Evolutionary conservation across 2,888 invertebrate genomes (phyloP).

Genomic region (Polietes domitor): DNA sequence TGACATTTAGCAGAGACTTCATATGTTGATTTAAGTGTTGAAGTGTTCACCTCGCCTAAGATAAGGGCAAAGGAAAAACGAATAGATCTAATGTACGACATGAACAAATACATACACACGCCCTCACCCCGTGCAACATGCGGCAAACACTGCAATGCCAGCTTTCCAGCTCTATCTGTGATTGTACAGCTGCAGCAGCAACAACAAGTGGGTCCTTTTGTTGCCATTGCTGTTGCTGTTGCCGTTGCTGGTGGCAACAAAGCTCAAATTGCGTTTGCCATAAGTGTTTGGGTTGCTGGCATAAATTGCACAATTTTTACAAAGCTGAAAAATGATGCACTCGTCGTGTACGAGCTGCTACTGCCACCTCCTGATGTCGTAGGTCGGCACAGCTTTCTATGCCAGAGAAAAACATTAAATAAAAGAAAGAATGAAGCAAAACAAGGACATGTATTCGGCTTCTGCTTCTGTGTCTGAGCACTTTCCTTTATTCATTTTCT

Average conservation of each 20-base stretch:
- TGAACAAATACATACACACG: neutral
- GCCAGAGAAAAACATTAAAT: neutral
- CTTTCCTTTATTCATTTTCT: neutral
- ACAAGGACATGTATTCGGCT: constrained; percentile 28
- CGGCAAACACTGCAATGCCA: neutral
- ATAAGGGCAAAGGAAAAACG: neutral
- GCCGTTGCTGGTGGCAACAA: neutral
- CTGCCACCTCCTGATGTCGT: too few species aligned
- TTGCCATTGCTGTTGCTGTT: constrained; percentile 15
- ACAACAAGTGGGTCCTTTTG: constrained; percentile 29
- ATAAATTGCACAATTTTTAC: constrained; percentile 64
- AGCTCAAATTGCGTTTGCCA: constrained; percentile 35
- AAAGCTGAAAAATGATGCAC: constrained; percentile 34
- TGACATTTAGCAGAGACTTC: constrained; percentile 24
- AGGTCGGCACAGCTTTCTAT: neutral
- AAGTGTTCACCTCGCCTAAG: neutral
- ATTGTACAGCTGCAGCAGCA: constrained; percentile 1
- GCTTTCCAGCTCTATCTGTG: neutral
- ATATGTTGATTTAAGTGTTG: constrained; percentile 24
- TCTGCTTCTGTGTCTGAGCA: neutral
- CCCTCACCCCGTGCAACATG: constrained; percentile 4
- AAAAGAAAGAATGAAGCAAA: constrained; percentile 29
- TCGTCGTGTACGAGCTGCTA: neutral
- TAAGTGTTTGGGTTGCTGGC: constrained; percentile 58
- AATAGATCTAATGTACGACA: constrained; percentile 9